A percentile compares a stretch with the other conserved stretches of the same genome.
These are phyloP conservation scores for Paragorgia papillata DNA, from an alignment of 92 coral and sea anemone species.

Conservation along the genomic window DNA sequence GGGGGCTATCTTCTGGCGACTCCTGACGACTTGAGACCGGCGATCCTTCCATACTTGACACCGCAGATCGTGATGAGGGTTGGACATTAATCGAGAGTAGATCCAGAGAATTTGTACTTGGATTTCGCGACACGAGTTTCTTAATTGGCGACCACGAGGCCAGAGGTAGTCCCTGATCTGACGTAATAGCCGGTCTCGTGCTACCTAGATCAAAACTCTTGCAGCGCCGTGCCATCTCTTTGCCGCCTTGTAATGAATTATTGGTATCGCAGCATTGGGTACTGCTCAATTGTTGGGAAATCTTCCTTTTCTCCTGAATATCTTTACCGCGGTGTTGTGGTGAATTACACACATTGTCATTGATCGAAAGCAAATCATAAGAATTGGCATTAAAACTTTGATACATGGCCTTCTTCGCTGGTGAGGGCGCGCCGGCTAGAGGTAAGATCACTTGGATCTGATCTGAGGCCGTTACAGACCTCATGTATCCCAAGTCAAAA, in stretches of 20 bases:
- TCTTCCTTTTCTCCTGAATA: no score
- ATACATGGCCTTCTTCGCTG: no score
- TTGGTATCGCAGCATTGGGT: background rate
- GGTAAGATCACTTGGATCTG: background rate
- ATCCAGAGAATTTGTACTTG: slow-evolving; percentile 20
- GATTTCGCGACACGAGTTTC: slow-evolving; percentile 24
- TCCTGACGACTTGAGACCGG: slow-evolving; percentile 20
- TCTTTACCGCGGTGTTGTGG: no score
- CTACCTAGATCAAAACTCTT: background rate
- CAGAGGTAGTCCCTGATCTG: background rate
- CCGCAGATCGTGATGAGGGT: background rate
- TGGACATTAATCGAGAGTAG: slow-evolving; percentile 33
- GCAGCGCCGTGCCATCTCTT: background rate
- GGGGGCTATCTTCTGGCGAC: slow-evolving; percentile 40
- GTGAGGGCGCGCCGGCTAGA: background rate
- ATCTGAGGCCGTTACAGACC: background rate
- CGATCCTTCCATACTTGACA: slow-evolving; percentile 19
- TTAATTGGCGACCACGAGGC: no score
- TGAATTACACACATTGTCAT: no score
- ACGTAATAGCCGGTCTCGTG: background rate
- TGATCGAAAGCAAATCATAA: no score
- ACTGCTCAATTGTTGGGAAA: background rate
- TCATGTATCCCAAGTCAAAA: background rate
- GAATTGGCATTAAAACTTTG: no score
- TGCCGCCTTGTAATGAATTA: background rate